These are phyloP conservation scores for Schizopygopsis malacanthus DNA, from an alignment of 2,797 vertebrate species.

Conservation along the genomic window DNA sequence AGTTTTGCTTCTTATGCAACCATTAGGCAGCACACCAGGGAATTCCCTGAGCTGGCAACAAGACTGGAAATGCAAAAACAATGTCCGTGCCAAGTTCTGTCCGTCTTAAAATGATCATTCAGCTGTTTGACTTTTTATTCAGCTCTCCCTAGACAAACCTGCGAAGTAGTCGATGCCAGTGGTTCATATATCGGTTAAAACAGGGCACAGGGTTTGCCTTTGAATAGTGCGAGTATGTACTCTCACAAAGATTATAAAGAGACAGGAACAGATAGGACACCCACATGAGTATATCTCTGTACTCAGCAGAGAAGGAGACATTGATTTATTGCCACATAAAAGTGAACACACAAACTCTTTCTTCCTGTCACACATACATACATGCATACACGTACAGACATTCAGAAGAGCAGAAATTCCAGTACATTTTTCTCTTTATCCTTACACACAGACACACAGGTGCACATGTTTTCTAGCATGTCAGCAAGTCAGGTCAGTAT, in stretches of 20 bases:
- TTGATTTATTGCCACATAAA: slow-evolving; percentile 44
- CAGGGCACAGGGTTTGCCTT: not conserved
- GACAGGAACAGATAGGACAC: slow-evolving; percentile 28
- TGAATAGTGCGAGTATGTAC: not conserved
- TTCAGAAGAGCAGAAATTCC: slow-evolving; percentile 8
- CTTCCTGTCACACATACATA: not conserved
- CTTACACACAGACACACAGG: not conserved
- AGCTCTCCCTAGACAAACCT: not conserved
- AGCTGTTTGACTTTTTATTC: slow-evolving; percentile 5
- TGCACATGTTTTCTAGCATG: not conserved
- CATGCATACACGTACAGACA: not conserved
- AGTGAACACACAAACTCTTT: slow-evolving; percentile 6
- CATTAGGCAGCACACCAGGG: slow-evolving; percentile 12
- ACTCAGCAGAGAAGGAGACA: slow-evolving; percentile 26
- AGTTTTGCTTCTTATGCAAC: slow-evolving; percentile 36
- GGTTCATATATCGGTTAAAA: slow-evolving; percentile 9
- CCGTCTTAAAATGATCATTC: slow-evolving; percentile 26
- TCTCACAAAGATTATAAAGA: slow-evolving; percentile 21
- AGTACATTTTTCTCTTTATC: not conserved
- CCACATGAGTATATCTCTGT: slow-evolving; percentile 16
- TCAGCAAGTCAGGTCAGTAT: slow-evolving; percentile 1
- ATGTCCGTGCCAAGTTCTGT: slow-evolving; percentile 33
- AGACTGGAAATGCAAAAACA: slow-evolving; percentile 26
- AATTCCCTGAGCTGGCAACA: slow-evolving; percentile 45
- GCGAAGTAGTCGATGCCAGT: slow-evolving; percentile 15